Conservation (phyloP, 1,140 invertebrate genomes). For the Aphaenogaster rudis region DNA sequence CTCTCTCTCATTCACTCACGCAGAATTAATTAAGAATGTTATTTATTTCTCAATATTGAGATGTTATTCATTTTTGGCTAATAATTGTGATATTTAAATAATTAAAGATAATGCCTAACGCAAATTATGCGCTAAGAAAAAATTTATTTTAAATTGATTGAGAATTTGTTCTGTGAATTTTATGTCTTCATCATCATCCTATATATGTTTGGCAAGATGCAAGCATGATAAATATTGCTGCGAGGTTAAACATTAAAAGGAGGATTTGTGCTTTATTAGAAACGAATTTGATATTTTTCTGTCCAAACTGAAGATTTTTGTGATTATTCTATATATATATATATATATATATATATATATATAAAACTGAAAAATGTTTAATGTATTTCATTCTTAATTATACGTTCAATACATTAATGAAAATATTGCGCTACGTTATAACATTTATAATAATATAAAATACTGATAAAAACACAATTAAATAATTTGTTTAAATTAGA, state of each 20-base stretch:
- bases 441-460: slow-evolving; percentile 54
- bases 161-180: background rate
- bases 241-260: slow-evolving; percentile 15
- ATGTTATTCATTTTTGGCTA: background rate
- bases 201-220: slow-evolving; percentile 63
- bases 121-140: background rate
- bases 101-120: background rate
- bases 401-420: background rate
- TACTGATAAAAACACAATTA: slow-evolving; percentile 68
- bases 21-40: background rate
- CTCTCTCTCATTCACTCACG: background rate
- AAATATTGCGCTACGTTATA: background rate
- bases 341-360: background rate
- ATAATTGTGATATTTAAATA: background rate
- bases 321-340: background rate
- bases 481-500: slow-evolving; percentile 71
- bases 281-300: background rate
- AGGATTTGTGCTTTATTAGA: background rate
- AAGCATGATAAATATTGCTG: slow-evolving; percentile 66
- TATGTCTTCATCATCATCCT: background rate
- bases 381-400: slow-evolving; percentile 31
- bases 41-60: background rate
- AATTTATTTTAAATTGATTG: background rate
- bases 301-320: background rate
- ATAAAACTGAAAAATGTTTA: slow-evolving; percentile 4